A percentile compares a stretch with the other conserved stretches of the same genome.
Conservation (phyloP, 2,113 vertebrate genomes). For the Telmatochromis bifrenatus region DNA sequence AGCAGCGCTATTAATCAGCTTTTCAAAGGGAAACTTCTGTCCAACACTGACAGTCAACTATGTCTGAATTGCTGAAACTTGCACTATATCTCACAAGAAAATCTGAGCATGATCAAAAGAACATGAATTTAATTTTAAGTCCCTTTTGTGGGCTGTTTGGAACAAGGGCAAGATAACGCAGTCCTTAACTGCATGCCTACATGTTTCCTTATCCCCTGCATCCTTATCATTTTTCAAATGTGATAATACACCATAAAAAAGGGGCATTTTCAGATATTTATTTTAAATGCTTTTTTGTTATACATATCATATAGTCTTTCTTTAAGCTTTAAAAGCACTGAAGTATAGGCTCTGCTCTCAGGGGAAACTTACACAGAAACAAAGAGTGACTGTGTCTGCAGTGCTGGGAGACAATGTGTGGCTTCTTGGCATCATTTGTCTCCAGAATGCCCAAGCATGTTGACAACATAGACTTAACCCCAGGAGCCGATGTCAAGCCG, state of each 20-base stretch:
- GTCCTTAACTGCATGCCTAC: slow-evolving; percentile 3
- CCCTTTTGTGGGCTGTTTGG: background rate
- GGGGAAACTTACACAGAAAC: background rate
- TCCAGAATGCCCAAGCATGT: slow-evolving; percentile 31
- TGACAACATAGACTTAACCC: slow-evolving; percentile 66
- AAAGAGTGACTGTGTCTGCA: background rate
- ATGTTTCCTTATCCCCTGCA: background rate
- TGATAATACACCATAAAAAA: background rate
- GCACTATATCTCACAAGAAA: background rate
- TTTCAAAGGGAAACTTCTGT: slow-evolving; percentile 13
- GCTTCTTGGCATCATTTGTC: slow-evolving; percentile 50
- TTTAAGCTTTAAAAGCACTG: background rate
- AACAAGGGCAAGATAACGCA: slow-evolving; percentile 11
- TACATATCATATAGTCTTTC: background rate
- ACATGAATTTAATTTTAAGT: background rate
- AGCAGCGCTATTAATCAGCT: background rate
- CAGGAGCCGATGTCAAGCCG: slow-evolving; percentile 31
- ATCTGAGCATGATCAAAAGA: slow-evolving; percentile 20
- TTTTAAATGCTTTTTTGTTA: background rate
- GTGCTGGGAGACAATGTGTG: slow-evolving; percentile 5
- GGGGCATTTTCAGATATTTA: background rate
- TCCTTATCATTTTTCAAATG: slow-evolving; percentile 3
- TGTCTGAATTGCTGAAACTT: background rate
- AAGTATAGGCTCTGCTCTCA: background rate
- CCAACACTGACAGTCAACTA: background rate